Base-by-base conservation (phyloP, 2,888 invertebrate genomes). In the Tetanocera ferruginea region DNA sequence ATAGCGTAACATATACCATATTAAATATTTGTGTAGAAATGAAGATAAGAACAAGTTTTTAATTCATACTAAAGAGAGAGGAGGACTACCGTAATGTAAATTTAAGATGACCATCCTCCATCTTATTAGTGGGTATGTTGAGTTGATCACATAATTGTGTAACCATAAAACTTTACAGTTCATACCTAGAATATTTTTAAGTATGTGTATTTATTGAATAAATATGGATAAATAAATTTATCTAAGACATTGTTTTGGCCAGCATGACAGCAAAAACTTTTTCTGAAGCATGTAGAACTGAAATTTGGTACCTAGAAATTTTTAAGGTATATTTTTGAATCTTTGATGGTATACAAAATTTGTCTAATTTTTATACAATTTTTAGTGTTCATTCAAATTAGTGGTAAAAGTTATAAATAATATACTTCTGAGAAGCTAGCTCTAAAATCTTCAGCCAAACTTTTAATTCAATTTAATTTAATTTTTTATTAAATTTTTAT, bases 1-100 rank as follows among this genome's bases (percentile, higher is more conserved):
- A 66, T 14, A 43, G 37, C 37, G 23, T 23, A 25, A 62, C 17
- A 62, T 28, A 23, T 14, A 23, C 0, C 2, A 8, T 23, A 19
- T n/a, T 28, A 17, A 70, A 55, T 72, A 17, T 78, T 73, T 37
- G 34, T 25, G 28, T 2, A 60, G 43, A 69, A 71, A 71, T 25
- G 73, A 66, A 79, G 79, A 79, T 79, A 71, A 76, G 78, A 81
- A 81, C 80, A 79, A 78, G 81, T 81, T 81, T 81, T 78, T 55
- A 51, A 43, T 37, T 72, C 9, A 43, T 34, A 37, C 37, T 51
- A 37, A 6, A 23, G 25, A 34, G 49, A 9, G 11, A 60, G 60
- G 23, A 25, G 28, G 49, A 62, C 28, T 11, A 49, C 25, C 62
- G 49, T 51, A 62, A 31, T 73, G 62, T 60, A 73, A 73, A 73